Evolutionary conservation across 35 echinoderm and acorn worm genomes (phyloP).

Genomic region (Ophiothrix spiculata): DNA sequence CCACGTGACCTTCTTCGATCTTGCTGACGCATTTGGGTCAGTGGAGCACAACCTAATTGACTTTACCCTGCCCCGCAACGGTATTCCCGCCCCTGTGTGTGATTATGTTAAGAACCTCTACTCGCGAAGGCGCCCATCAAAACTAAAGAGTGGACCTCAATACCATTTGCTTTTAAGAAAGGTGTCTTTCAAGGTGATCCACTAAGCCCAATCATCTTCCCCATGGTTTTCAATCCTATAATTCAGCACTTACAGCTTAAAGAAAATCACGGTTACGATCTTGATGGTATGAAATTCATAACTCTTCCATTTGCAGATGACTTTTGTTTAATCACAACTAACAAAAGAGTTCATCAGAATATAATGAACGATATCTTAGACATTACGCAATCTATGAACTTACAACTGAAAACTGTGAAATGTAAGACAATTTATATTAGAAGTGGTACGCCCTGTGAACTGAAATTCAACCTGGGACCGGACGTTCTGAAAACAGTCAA

Average conservation of each 20-base stretch:
- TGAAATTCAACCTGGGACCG: not conserved
- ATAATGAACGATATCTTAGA: constrained; percentile 25
- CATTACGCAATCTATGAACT: constrained; percentile 26
- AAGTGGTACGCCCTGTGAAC: constrained; percentile 15
- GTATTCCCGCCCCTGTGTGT: too few relatives aligned
- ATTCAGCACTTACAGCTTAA: not conserved
- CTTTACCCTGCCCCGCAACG: too few relatives aligned
- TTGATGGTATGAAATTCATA: not conserved
- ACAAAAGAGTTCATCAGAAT: constrained; percentile 37
- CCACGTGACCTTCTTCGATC: too few relatives aligned
- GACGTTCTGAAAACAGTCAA: constrained; percentile 1
- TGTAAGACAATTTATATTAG: constrained; percentile 29
- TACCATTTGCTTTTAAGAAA: too few relatives aligned
- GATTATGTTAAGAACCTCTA: too few relatives aligned
- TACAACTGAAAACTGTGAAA: constrained; percentile 23
- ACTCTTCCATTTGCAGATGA: constrained; percentile 15
- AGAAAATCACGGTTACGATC: not conserved
- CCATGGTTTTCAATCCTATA: not conserved
- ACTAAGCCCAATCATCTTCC: not conserved
- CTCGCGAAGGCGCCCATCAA: too few relatives aligned
- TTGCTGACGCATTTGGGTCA: too few relatives aligned
- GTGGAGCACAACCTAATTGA: too few relatives aligned
- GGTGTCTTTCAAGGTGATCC: too few relatives aligned
- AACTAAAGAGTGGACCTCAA: too few relatives aligned
- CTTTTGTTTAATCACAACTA: constrained; percentile 16